These are phyloP conservation scores for Chaenocephalus aceratus DNA, from an alignment of 2,113 vertebrate species.

Conservation along the genomic window DNA sequence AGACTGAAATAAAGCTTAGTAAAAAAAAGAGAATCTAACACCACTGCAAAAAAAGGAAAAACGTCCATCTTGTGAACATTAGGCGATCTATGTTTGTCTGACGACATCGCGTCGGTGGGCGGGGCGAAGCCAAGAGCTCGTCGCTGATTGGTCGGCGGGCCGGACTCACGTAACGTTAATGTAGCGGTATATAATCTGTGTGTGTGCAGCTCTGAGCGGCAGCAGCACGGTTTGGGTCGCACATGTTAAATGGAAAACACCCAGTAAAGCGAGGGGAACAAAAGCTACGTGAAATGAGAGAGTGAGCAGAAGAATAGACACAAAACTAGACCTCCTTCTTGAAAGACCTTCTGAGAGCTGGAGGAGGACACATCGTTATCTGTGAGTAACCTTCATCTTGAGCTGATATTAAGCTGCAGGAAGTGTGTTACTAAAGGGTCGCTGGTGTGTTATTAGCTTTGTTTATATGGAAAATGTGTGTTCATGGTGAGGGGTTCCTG, in stretches of 20 bases:
- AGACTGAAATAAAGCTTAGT: too few relatives aligned
- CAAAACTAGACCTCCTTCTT: too few relatives aligned
- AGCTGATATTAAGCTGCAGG: neutral
- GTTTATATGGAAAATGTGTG: neutral
- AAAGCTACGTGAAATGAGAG: neutral
- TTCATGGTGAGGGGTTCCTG: neutral
- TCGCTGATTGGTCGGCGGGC: slow-evolving; percentile 23
- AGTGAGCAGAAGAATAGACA: neutral
- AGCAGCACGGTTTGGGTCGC: neutral
- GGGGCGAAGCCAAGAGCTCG: neutral
- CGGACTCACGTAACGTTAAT: neutral
- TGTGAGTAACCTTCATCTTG: slow-evolving; percentile 37
- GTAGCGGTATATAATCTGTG: slow-evolving; percentile 13
- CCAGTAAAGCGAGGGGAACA: neutral
- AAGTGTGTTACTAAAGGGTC: neutral
- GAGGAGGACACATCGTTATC: neutral
- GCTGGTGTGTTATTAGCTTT: neutral
- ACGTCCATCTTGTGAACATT: too few relatives aligned
- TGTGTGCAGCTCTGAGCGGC: neutral
- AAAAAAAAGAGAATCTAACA: too few relatives aligned
- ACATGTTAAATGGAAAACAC: neutral
- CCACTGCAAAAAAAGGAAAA: too few relatives aligned
- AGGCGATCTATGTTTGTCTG: neutral
- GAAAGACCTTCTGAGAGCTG: too few relatives aligned
- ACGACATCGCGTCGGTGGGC: neutral